A percentile compares a stretch with the other conserved stretches of the same genome.
These are phyloP conservation scores for Andricus quercusramuli DNA, from an alignment of 2,888 invertebrate species.

Conservation along the genomic window DNA sequence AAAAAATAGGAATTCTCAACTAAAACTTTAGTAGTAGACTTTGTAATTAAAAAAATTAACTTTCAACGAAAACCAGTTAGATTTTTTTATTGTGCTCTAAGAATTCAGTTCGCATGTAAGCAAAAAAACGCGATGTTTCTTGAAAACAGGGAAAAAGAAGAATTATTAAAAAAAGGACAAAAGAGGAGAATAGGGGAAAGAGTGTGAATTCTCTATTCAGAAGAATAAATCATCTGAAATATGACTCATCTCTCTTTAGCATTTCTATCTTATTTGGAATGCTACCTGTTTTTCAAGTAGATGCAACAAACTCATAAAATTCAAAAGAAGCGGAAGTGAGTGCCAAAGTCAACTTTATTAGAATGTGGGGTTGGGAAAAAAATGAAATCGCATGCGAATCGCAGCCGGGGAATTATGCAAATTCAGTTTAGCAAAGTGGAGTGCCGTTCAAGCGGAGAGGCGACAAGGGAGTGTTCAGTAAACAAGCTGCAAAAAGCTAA, in stretches of 20 bases:
- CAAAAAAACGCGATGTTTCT: too few species aligned
- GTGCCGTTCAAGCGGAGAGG: not conserved
- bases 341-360: conserved; percentile 36
- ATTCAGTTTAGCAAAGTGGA: conserved; percentile 26
- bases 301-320: conserved; percentile 20
- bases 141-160: too few species aligned
- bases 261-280: not conserved
- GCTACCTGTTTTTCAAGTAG: not conserved
- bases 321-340: conserved; percentile 26
- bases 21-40: too few species aligned
- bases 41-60: too few species aligned
- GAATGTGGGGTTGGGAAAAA: not conserved
- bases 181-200: too few species aligned
- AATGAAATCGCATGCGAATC: conserved; percentile 30
- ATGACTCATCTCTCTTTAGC: not conserved
- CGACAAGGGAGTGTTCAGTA: conserved; percentile 18
- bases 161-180: too few species aligned
- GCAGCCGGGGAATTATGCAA: conserved; percentile 33
- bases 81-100: too few species aligned
- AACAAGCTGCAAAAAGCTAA: conserved; percentile 28
- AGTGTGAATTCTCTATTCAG: not conserved
- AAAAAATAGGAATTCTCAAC: too few species aligned
- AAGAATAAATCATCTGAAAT: not conserved
- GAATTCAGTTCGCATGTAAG: too few species aligned
- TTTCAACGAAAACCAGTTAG: too few species aligned